Percentiles rank a stretch among this genome's conserved stretches.
These are phyloP conservation scores for Ginglymostoma cirratum DNA, from an alignment of 2,113 vertebrate genomes.

Conservation along the genomic window DNA sequence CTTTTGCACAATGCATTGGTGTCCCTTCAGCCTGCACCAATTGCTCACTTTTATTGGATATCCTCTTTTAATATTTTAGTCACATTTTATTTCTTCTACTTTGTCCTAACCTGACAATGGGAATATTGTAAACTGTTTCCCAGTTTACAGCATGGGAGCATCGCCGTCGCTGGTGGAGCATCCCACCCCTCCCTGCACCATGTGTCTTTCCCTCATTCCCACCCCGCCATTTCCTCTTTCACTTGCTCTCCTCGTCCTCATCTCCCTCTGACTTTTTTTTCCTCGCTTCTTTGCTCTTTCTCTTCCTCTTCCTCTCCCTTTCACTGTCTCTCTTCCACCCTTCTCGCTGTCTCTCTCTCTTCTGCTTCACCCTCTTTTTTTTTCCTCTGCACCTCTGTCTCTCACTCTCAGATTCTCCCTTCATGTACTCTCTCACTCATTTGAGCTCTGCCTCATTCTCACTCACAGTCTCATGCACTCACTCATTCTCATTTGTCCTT, in stretches of 20 bases:
- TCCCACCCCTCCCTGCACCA: neutral
- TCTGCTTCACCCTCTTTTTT: neutral
- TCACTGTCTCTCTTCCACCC: fast-evolving
- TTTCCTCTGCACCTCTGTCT: neutral
- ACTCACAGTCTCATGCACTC: neutral
- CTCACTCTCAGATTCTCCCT: conserved; percentile 34
- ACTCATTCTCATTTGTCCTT: no score
- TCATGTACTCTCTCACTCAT: conserved; percentile 38
- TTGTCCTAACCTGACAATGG: neutral
- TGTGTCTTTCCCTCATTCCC: neutral
- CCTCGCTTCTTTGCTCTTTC: neutral
- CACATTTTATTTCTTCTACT: neutral
- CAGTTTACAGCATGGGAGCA: neutral
- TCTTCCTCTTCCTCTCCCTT: neutral
- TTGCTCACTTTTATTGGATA: neutral
- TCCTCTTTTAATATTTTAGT: neutral
- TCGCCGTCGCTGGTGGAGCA: neutral
- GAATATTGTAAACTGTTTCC: neutral
- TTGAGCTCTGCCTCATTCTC: neutral
- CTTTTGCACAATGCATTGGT: neutral
- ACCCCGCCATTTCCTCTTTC: no score
- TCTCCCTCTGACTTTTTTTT: neutral
- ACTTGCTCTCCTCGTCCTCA: no score
- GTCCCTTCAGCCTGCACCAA: neutral
- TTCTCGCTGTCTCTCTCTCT: no score